Evolutionary conservation across 2,113 vertebrate genomes (phyloP).

Genomic region (Carassius gibelio): DNA sequence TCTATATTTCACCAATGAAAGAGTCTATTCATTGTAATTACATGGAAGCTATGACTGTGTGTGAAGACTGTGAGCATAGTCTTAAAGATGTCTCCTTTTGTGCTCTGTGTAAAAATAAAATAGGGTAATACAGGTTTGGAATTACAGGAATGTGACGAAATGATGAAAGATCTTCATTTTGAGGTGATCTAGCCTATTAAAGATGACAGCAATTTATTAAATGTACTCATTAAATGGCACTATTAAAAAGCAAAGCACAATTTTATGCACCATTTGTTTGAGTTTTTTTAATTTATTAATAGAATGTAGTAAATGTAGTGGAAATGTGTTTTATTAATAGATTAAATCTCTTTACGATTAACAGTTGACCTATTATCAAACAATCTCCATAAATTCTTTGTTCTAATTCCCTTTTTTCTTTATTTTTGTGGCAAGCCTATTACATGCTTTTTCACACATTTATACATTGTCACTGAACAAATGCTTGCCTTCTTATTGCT

Average conservation of each 20-base stretch:
- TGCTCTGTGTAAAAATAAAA: not conserved
- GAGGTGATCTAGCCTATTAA: not conserved
- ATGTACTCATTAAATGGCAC: not conserved
- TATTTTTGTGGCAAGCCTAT: not conserved
- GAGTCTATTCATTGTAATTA: not conserved
- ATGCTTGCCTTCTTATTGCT: constrained; percentile 3
- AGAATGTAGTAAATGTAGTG: constrained; percentile 2
- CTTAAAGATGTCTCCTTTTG: not conserved
- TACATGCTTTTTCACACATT: not conserved
- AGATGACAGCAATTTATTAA: not conserved
- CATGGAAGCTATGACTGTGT: not conserved
- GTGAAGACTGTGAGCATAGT: not conserved
- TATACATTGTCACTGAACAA: not conserved
- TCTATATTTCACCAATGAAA: not conserved
- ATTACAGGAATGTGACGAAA: not conserved
- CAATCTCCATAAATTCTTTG: constrained; percentile 1
- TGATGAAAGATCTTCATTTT: not conserved
- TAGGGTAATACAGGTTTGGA: not conserved
- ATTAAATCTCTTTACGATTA: constrained; percentile 39
- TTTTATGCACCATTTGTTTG: not conserved
- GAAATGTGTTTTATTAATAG: not conserved
- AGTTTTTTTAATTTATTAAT: not conserved
- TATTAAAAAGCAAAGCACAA: not conserved
- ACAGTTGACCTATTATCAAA: too few species aligned
- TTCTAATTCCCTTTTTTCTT: not conserved